Evolutionary conservation across 2,797 vertebrate species (phyloP), one percentile per base, ranked within the genome.

Genomic region (Propithecus deckenii): DNA sequence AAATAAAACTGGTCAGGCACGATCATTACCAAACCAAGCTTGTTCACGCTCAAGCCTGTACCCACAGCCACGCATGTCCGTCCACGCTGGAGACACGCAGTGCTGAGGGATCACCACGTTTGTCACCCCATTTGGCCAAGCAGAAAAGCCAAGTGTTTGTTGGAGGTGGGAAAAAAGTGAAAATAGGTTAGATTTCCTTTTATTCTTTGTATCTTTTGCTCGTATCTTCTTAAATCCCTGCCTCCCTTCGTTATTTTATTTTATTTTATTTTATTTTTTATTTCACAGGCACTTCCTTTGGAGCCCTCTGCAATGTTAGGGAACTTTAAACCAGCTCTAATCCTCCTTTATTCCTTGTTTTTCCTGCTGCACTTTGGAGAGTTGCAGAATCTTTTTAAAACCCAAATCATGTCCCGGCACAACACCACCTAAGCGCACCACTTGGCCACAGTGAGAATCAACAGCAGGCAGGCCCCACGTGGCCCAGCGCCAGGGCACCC

Each of bases 21-120:
- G 0, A 14, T 83, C 28, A 20, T 63, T 41, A 48, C 61, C 48
- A 86, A 1, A 30, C 30, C 35, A 38, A 50, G 67, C 17, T 32
- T 32, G 5, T 30, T 30, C 63, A 30, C 0, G 5, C 35, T 87
- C 79, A n/a, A 13, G 25, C 0, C 0, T 0, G 14, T 8, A 35
- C 50, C 22, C 5, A 5, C 3, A 50, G 15, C 20, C 48, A 85
- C 61, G 59, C 9, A 0, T 10, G 2, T 13, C 28, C 25, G 30
- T 35, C 52, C 35, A 7, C 2, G 3, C 48, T 20, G 41, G 57
- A 61, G 20, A 15, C 46, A 50, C 20, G 9, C 35, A 17, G 2
- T 17, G 43, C 17, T 7, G 4, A 25, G 38, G 48, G 18, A 2
- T 22, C 5, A 4, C 65, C 22, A 30, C 9, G 0, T 32, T 1